Conservation (phyloP, 2,888 invertebrate species). For the Stegana nigrithorax region DNA sequence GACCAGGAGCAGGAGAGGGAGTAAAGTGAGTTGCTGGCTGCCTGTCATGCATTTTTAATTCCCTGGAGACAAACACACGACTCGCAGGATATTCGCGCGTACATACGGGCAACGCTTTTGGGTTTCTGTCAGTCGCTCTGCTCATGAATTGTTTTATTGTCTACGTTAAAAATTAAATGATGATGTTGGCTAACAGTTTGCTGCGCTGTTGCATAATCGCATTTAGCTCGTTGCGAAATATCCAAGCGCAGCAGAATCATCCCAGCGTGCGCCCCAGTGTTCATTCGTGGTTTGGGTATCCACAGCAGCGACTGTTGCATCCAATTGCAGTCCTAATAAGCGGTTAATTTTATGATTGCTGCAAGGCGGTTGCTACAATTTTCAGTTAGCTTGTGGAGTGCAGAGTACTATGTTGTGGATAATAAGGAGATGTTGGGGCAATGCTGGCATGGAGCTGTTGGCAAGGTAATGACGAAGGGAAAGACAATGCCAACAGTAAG, state of each 20-base stretch:
- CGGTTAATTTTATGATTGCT: slow-evolving; percentile 5
- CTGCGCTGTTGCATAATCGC: slow-evolving; percentile 18
- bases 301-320: not conserved
- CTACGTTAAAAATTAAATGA: slow-evolving; percentile 24
- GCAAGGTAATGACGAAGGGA: too few relatives aligned
- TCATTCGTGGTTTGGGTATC: not conserved
- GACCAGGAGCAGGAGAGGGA: too few relatives aligned
- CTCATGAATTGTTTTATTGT: slow-evolving; percentile 30
- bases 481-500: too few relatives aligned
- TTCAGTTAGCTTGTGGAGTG: too few relatives aligned
- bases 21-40: too few relatives aligned
- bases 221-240: not conserved
- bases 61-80: not conserved
- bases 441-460: too few relatives aligned
- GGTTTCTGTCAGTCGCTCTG: slow-evolving; percentile 17
- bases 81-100: not conserved
- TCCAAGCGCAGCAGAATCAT: not conserved
- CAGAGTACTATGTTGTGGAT: too few relatives aligned
- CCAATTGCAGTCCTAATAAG: slow-evolving; percentile 20
- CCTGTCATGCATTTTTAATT: not conserved
- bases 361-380: too few relatives aligned
- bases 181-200: slow-evolving; percentile 15
- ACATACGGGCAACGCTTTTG: not conserved
- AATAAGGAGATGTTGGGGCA: too few relatives aligned
- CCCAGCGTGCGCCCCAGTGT: not conserved